These are phyloP conservation scores for Takifugu flavidus DNA, from an alignment of 2,113 vertebrate species.

Conservation along the genomic window DNA sequence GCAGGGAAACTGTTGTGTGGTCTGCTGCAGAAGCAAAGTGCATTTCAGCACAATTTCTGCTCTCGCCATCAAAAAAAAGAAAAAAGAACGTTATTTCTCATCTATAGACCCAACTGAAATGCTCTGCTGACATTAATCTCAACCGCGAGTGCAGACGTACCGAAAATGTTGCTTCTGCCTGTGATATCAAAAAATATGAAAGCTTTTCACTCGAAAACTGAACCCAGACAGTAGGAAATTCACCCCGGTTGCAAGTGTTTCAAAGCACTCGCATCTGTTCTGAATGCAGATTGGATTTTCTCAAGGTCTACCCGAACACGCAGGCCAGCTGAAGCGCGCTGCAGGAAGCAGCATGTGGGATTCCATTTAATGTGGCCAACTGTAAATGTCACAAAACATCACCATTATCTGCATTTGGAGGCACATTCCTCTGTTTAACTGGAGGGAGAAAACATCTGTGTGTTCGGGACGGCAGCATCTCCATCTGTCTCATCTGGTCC, in stretches of 20 bases:
- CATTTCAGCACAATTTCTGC: conserved; percentile 69
- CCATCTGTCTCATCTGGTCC: conserved; percentile 10
- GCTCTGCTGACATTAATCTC: conserved; percentile 28
- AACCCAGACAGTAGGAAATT: no score
- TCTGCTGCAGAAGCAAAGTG: conserved; percentile 51
- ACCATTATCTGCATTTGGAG: no score
- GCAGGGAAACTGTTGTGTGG: conserved; percentile 37
- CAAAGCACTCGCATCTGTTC: no score
- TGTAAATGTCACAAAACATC: neutral
- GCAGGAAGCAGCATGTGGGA: neutral
- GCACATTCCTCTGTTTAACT: conserved; percentile 9
- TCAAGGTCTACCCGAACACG: no score
- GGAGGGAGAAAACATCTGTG: conserved; percentile 35
- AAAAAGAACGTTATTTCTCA: conserved; percentile 15
- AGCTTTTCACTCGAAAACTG: no score
- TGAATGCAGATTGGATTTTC: no score
- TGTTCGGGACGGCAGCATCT: conserved; percentile 13
- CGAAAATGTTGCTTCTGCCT: neutral
- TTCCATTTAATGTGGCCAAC: neutral
- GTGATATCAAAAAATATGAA: neutral
- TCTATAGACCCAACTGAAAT: conserved; percentile 33
- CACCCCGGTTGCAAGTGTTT: no score
- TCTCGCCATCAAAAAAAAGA: conserved; percentile 66
- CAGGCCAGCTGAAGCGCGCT: neutral
- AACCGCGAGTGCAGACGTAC: neutral